Evolutionary conservation across 2,113 vertebrate species (phyloP), one percentile per base, ranked within the genome.

Genomic region (Cyprinodon brontotheroides): DNA sequence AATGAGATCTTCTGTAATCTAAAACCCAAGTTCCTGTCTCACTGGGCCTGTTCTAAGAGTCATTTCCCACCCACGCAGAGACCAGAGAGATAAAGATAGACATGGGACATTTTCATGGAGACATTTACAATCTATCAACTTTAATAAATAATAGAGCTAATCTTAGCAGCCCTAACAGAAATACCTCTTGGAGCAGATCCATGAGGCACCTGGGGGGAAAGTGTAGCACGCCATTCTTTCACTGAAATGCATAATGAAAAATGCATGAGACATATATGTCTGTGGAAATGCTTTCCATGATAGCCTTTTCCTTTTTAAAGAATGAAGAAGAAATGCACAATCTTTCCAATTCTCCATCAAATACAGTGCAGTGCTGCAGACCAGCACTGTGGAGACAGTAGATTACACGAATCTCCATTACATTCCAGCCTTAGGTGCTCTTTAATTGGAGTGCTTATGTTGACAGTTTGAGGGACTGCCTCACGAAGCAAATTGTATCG

Each of bases 141-240:
- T 82, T 67, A 90, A 89, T 89, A 87, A 84, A 80, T 88, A 68
- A 90, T 90, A 66, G 70, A 22, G 69, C 70, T 75, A 80, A 80
- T 87, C 63, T 77, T 69, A 71, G 78, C 53, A 74, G 65, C 67
- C 59, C 57, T 20, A 66, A 9, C 65, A 78, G 47, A 60, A 79
- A 65, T 65, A 45, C 65, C 68, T 11, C 43, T 17, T 17, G 37
- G 62, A 22, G 29, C 20, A 10, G n/a, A 62, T 69, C 37, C 47
- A 63, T 39, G 53, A 48, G 68, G 29, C 1, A 0, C 61, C 29
- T 61, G 17, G 38, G 50, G 10, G 13, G 43, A 43, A 80, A 66
- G 68, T 59, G 66, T 38, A 38, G 65, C 17, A 13, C 64, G 68
- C 65, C 68, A 68, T 75, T 75, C 68, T 76, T 65, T 70, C 36